Conservation (phyloP, 2,797 vertebrate genomes). For the Phataginus tricuspis region DNA sequence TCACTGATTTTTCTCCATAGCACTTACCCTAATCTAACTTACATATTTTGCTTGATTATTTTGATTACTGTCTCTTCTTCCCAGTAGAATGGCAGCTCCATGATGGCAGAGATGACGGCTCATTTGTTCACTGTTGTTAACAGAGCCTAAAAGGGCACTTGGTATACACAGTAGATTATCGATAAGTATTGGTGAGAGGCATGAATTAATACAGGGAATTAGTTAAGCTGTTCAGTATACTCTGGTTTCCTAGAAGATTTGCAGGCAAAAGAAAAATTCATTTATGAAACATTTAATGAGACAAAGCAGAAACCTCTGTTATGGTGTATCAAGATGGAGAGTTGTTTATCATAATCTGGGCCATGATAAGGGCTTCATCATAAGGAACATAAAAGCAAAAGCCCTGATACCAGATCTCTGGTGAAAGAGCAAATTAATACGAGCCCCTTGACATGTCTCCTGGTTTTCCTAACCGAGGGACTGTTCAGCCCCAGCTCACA, state of each 20-base stretch:
- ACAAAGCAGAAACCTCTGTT: background rate
- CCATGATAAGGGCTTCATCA: background rate
- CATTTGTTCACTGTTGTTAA: background rate
- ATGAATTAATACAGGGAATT: background rate
- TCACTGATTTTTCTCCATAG: background rate
- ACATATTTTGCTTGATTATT: background rate
- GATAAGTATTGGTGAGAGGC: background rate
- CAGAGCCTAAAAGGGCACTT: background rate
- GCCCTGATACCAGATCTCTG: accelerated
- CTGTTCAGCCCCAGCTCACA: accelerated
- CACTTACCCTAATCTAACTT: background rate
- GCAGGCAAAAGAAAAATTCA: background rate
- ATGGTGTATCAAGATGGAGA: background rate
- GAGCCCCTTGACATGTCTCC: background rate
- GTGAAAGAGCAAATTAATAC: background rate
- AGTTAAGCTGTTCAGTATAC: background rate
- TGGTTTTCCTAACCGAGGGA: background rate
- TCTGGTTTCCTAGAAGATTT: background rate
- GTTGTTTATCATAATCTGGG: background rate
- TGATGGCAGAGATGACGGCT: background rate
- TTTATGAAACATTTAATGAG: background rate
- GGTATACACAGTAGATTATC: background rate
- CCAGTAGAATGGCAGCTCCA: background rate
- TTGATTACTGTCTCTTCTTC: background rate
- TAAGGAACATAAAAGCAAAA: background rate